Conservation (phyloP, 2,113 vertebrate species). For the Caranx melampygus region DNA sequence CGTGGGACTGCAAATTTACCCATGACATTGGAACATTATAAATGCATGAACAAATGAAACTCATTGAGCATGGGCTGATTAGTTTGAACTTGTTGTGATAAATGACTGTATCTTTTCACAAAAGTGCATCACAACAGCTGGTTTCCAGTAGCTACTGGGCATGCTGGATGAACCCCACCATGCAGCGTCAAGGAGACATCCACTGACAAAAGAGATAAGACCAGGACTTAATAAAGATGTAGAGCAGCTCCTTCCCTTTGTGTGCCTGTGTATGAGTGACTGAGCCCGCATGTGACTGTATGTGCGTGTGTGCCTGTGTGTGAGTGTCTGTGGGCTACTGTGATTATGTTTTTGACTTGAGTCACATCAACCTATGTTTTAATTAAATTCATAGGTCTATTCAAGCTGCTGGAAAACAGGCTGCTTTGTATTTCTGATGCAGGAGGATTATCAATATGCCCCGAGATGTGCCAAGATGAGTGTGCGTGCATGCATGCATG, state of each 20-base stretch:
- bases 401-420: slow-evolving; percentile 68
- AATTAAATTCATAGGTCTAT: slow-evolving; percentile 76
- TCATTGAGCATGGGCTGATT: slow-evolving; percentile 16
- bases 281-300: neutral
- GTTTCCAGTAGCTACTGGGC: slow-evolving; percentile 30
- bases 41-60: slow-evolving; percentile 19
- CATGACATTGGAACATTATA: slow-evolving; percentile 1
- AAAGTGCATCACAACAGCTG: slow-evolving; percentile 36
- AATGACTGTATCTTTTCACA: slow-evolving; percentile 37
- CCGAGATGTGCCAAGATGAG: slow-evolving; percentile 52
- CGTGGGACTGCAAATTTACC: slow-evolving; percentile 1
- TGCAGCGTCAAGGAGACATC: slow-evolving; percentile 55
- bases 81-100: slow-evolving; percentile 43
- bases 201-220: slow-evolving; percentile 70
- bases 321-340: slow-evolving; percentile 1
- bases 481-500: slow-evolving; percentile 46
- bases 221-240: slow-evolving; percentile 55
- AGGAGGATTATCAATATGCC: slow-evolving; percentile 61
- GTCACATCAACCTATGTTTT: slow-evolving; percentile 77
- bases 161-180: slow-evolving; percentile 34
- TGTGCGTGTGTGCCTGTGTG: neutral
- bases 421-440: slow-evolving; percentile 73
- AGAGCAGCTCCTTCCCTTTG: slow-evolving; percentile 49
- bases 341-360: slow-evolving; percentile 63
- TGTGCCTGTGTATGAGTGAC: slow-evolving; percentile 14